Evolutionary conservation across 2,113 vertebrate genomes (phyloP).

Genomic region (Scophthalmus maximus): DNA sequence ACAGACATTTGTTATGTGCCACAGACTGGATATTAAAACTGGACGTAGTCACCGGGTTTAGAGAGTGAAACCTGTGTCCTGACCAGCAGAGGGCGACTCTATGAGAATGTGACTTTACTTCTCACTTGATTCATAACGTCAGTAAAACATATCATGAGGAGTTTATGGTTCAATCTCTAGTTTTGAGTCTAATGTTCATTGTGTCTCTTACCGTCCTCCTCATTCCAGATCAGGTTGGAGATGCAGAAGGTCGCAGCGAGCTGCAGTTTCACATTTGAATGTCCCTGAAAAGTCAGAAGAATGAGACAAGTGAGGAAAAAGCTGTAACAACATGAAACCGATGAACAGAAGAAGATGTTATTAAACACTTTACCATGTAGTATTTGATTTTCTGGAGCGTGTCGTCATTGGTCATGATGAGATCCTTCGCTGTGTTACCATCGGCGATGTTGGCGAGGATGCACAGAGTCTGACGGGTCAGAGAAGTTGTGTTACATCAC

Average conservation of each 20-base stretch:
- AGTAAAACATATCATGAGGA: too few relatives aligned
- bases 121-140: too few relatives aligned
- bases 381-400: constrained; percentile 99
- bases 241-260: constrained; percentile 97
- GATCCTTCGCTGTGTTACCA: constrained; percentile 95
- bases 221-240: constrained; percentile 99
- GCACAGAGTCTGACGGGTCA: constrained; percentile 89
- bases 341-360: not conserved
- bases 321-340: too few relatives aligned
- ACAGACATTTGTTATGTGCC: too few relatives aligned
- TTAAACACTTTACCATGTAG: constrained; percentile 88
- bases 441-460: constrained; percentile 98
- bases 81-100: too few relatives aligned
- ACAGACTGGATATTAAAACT: too few relatives aligned
- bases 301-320: not conserved
- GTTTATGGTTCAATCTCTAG: too few relatives aligned
- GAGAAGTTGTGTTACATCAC: not conserved
- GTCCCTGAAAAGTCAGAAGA: constrained; percentile 79
- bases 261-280: constrained; percentile 97
- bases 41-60: too few relatives aligned
- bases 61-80: too few relatives aligned
- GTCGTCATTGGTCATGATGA: constrained; percentile 98
- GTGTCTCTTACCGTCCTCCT: constrained; percentile 92
- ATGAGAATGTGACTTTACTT: too few relatives aligned
- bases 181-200: too few relatives aligned